Evolutionary conservation across 2,888 invertebrate species (phyloP), one percentile per base, ranked within the genome.

Genomic region (Drosophila mulleri): DNA sequence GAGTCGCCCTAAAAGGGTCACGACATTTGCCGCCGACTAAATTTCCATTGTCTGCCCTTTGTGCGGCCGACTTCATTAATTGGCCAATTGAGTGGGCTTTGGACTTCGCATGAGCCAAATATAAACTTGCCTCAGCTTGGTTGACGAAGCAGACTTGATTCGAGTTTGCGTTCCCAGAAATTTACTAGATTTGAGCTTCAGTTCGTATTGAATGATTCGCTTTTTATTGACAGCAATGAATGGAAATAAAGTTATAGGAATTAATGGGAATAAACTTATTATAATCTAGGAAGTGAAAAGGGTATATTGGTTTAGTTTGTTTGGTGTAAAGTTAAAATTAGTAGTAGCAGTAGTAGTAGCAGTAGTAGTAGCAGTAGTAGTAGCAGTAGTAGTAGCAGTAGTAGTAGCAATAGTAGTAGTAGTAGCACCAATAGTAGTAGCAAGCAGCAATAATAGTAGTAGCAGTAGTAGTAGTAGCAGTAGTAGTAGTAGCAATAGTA

Each of bases 1-100:
- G 74, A 64, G 63, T 59, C 20, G 52, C 29, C 53, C 29, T 14
- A 75, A 75, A 69, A 69, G 41, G 75, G 72, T 75, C 75, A 52
- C 57, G 76, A 68, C 65, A 67, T 48, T 23, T 20, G 39, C 61
- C 23, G 3, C 32, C 72, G 63, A 69, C 32, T 14, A 41, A 48
- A 50, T 35, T 61, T 56, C 65, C 56, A 72, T 75, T 67, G 68
- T 45, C 52, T 56, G 48, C 14, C 62, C 54, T 61, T 58, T 69
- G 48, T 67, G 67, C 45, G 11, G 1, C 9, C 29, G 23, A 23
- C 44, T 18, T 62, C 65, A 66, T 64, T 65, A 62, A 54, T 54
- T 65, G 76, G 39, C 52, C 76, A 64, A 76, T 70, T 70, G 58
- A 61, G 53, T 64, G 66, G 62, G 72, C n/a, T 23, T 53, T 32